phyloP scores from a whole-genome alignment of 2,113 vertebrate species.

The Rhodinocichla rosea region DNA sequence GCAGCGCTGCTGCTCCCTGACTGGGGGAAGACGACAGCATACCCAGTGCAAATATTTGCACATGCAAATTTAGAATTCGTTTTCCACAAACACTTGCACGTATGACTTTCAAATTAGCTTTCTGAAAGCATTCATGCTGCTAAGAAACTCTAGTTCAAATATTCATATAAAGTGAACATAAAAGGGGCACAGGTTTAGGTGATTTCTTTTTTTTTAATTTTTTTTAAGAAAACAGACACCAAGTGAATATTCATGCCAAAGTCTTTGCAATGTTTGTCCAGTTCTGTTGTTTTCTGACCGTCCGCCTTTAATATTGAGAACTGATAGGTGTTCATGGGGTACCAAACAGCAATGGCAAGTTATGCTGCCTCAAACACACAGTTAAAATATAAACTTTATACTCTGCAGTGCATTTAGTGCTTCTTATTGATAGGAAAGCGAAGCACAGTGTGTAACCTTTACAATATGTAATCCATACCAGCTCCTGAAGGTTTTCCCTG shows the following conservation, averaged over 20 bases:
- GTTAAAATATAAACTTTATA: not conserved
- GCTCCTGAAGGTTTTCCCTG: not conserved
- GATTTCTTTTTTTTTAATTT: not conserved
- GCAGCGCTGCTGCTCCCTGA: not conserved
- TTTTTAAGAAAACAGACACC: not conserved
- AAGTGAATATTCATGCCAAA: not conserved
- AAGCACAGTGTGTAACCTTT: not conserved
- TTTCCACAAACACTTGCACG: conserved; percentile 52
- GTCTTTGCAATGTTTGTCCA: not conserved
- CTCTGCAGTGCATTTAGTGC: not conserved
- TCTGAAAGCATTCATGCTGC: conserved; percentile 43
- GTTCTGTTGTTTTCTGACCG: not conserved
- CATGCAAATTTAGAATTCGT: conserved; percentile 55
- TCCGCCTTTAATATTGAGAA: not conserved
- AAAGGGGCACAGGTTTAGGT: conserved; percentile 30
- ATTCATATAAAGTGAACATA: conserved; percentile 32
- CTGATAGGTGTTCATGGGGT: fast-evolving
- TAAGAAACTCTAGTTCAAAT: conserved; percentile 53
- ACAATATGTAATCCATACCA: not conserved
- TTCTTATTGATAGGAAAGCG: not conserved
- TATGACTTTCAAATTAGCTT: conserved; percentile 61
- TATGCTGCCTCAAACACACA: not conserved
- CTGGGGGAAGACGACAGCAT: conserved; percentile 33
- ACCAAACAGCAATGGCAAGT: not conserved
- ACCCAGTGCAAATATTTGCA: conserved; percentile 60